Conservation (phyloP, 1,140 invertebrate species). For the Bombus turneri region DNA sequence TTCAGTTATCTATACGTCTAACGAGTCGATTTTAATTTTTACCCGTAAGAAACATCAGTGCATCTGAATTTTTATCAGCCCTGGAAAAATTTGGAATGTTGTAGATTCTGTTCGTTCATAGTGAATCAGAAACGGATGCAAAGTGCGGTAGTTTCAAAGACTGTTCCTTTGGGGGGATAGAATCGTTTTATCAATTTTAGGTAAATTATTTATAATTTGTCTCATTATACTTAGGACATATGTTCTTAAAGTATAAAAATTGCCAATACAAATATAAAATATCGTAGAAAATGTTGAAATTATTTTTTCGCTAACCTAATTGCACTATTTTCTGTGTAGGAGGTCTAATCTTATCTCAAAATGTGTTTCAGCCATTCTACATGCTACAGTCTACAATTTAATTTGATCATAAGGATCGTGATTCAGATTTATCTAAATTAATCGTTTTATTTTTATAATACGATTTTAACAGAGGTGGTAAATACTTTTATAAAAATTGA, state of each 20-base stretch:
- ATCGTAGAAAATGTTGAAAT: background rate
- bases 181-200: slow-evolving; percentile 28
- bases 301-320: slow-evolving; percentile 40
- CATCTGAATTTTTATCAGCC: background rate
- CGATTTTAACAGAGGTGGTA: background rate
- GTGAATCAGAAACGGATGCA: slow-evolving; percentile 24
- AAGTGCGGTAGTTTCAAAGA: slow-evolving; percentile 50
- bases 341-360: slow-evolving; percentile 47
- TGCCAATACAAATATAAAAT: background rate
- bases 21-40: background rate
- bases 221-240: background rate
- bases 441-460: background rate
- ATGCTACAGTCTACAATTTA: background rate
- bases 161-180: background rate
- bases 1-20: background rate
- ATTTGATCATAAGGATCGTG: background rate
- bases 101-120: slow-evolving; percentile 24
- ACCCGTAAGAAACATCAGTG: background rate
- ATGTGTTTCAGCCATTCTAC: slow-evolving; percentile 20
- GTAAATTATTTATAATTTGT: background rate
- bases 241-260: background rate
- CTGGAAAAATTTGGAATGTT: slow-evolving; percentile 38
- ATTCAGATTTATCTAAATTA: background rate
- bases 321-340: slow-evolving; percentile 12
- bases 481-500: slow-evolving; percentile 37